These are phyloP conservation scores for Bicyclus anynana DNA, from an alignment of 1,140 invertebrate species.

Conservation along the genomic window DNA sequence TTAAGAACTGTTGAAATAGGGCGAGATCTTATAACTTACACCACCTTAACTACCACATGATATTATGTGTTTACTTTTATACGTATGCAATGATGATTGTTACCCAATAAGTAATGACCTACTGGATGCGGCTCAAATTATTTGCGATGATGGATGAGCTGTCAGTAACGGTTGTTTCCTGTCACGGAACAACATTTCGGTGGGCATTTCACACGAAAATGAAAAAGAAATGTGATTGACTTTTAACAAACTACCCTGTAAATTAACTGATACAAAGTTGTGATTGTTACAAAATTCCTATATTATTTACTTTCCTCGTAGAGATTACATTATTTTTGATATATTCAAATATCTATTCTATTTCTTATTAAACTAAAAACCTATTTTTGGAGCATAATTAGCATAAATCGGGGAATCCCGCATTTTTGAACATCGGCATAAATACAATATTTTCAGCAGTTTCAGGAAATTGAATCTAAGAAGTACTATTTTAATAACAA, in stretches of 20 bases:
- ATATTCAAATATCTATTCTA: too few relatives aligned
- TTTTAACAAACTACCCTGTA: conserved; percentile 2
- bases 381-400: too few relatives aligned
- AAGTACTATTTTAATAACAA: too few relatives aligned
- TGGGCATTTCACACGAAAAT: conserved; percentile 7
- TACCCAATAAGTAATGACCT: conserved; percentile 62
- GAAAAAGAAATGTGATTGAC: conserved; percentile 16
- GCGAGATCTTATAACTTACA: conserved; percentile 8
- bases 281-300: too few relatives aligned
- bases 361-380: too few relatives aligned
- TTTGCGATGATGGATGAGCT: conserved; percentile 56
- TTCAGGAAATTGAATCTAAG: too few relatives aligned
- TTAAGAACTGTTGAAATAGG: too few relatives aligned
- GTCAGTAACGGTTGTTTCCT: conserved; percentile 37
- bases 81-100: conserved; percentile 47
- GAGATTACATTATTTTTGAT: too few relatives aligned
- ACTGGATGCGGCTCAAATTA: conserved; percentile 45
- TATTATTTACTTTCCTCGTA: too few relatives aligned
- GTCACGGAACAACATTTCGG: conserved; percentile 31
- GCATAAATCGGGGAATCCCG: too few relatives aligned
- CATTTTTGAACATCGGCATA: too few relatives aligned
- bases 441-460: too few relatives aligned
- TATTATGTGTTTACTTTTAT: conserved; percentile 25
- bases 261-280: not conserved
- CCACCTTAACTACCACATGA: conserved; percentile 13